phyloP scores from a whole-genome alignment of 2,113 vertebrate species.

The Cottus gobio region DNA sequence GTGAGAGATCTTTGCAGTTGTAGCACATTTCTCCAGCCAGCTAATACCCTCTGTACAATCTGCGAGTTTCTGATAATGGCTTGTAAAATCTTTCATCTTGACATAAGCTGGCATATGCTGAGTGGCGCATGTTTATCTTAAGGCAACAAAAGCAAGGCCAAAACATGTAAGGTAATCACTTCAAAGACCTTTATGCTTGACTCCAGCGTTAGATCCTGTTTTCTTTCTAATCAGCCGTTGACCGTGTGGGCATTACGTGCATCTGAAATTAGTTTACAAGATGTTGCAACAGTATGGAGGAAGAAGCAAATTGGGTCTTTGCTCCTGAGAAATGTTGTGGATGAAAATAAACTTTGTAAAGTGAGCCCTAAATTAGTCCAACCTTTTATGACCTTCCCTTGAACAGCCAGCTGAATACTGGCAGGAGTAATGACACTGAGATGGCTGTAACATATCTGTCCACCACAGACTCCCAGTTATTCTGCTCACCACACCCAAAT shows the following conservation, averaged over 20 bases:
- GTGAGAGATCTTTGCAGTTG: conserved; percentile 75
- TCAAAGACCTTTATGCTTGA: conserved; percentile 77
- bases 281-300: conserved; percentile 51
- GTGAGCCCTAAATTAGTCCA: conserved; percentile 52
- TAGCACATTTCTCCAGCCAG: conserved; percentile 73
- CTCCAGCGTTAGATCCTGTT: conserved; percentile 71
- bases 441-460: conserved; percentile 36
- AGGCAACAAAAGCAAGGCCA: conserved; percentile 72
- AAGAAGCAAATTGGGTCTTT: conserved; percentile 66
- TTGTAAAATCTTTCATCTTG: conserved; percentile 81
- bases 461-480: conserved; percentile 5
- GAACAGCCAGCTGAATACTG: conserved; percentile 39
- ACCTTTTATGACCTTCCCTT: conserved; percentile 64
- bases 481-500: conserved; percentile 6
- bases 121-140: conserved; percentile 79
- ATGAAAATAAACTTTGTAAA: conserved; percentile 60
- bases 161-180: conserved; percentile 79
- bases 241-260: conserved; percentile 72
- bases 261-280: conserved; percentile 72
- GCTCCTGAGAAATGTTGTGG: conserved; percentile 57
- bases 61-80: conserved; percentile 77
- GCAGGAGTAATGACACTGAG: conserved; percentile 31
- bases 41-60: conserved; percentile 78
- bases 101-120: conserved; percentile 82
- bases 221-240: conserved; percentile 78